Conservation (phyloP, 1,140 invertebrate genomes). For the Meloidogyne hapla region DNA sequence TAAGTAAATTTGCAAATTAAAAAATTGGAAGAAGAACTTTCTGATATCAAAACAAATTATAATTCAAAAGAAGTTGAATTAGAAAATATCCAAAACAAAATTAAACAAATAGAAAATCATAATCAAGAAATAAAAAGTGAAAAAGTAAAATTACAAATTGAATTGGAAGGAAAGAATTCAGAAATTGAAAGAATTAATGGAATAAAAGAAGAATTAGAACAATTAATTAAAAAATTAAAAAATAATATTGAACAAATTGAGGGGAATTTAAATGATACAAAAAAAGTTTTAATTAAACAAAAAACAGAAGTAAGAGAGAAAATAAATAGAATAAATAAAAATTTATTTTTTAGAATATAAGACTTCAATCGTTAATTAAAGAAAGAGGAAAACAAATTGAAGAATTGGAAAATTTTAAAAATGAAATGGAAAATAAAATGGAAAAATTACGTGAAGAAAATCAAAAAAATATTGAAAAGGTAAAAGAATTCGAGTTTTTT, state of each 20-base stretch:
- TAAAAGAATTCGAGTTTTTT: constrained; percentile 19
- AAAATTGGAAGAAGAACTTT: constrained; percentile 59
- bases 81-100: constrained; percentile 54
- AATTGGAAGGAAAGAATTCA: constrained; percentile 51
- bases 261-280: constrained; percentile 49
- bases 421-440: constrained; percentile 59
- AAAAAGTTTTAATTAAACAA: constrained; percentile 44
- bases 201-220: constrained; percentile 46
- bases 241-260: constrained; percentile 49
- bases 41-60: constrained; percentile 42
- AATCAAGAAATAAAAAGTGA: constrained; percentile 47
- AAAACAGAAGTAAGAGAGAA: constrained; percentile 53
- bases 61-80: constrained; percentile 54
- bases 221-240: constrained; percentile 48
- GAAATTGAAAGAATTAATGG: constrained; percentile 53
- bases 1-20: constrained; percentile 56
- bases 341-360: constrained; percentile 48
- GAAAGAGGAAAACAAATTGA: constrained; percentile 61
- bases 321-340: background rate
- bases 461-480: constrained; percentile 61
- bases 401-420: constrained; percentile 55
- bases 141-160: constrained; percentile 43
- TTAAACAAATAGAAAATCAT: constrained; percentile 56
- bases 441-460: constrained; percentile 56
- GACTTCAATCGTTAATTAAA: constrained; percentile 56